These are phyloP conservation scores for Thermophis baileyi DNA, from an alignment of 2,113 vertebrate genomes.

Conservation along the genomic window DNA sequence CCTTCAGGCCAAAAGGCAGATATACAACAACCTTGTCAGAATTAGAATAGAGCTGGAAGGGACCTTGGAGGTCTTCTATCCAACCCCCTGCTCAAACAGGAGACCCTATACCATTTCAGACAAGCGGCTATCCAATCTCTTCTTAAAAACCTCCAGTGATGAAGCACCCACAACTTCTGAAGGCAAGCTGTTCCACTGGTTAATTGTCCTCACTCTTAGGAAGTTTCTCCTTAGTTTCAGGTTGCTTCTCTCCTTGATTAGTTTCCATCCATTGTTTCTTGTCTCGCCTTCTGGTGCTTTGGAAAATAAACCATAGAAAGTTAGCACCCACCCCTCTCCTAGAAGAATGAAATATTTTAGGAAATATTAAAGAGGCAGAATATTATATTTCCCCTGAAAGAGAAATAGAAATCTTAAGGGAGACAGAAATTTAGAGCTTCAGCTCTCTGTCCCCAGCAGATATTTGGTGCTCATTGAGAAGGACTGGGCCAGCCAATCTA, in stretches of 20 bases:
- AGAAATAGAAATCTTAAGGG: too few relatives aligned
- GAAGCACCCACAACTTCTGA: neutral
- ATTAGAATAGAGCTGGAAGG: neutral
- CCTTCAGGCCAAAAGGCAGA: neutral
- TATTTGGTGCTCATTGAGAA: too few relatives aligned
- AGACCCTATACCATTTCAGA: neutral
- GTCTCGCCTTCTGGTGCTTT: neutral
- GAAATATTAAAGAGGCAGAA: too few relatives aligned
- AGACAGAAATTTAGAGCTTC: too few relatives aligned
- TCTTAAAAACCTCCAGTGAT: too few relatives aligned
- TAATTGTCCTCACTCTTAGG: neutral
- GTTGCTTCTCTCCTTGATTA: neutral
- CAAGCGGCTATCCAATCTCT: neutral
- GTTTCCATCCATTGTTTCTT: neutral
- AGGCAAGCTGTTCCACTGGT: neutral
- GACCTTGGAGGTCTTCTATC: neutral
- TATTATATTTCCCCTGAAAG: too few relatives aligned
- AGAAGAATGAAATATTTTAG: too few relatives aligned
- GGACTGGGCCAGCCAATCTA: too few relatives aligned
- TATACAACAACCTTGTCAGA: too few relatives aligned
- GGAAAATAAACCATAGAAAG: neutral
- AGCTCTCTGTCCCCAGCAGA: too few relatives aligned
- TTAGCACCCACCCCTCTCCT: too few relatives aligned
- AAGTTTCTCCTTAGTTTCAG: neutral
- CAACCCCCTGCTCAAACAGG: neutral